Conservation (phyloP, 30 jellyfish, hydroid and myxozoan genomes). For the Sanderia malayensis region DNA sequence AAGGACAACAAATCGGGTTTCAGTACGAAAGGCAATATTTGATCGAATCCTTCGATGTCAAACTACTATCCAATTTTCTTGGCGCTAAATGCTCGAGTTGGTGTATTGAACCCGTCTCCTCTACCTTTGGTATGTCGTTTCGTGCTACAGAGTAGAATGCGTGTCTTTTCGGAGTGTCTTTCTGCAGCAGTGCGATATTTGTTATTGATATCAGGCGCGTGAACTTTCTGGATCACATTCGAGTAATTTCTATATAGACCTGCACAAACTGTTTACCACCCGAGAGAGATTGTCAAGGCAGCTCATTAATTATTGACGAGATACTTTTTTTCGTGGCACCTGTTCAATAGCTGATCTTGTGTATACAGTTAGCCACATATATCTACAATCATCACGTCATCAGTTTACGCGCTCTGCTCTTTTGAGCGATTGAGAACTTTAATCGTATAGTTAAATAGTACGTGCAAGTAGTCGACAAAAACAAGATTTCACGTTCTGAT, state of each 20-base stretch:
- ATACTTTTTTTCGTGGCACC: constrained; percentile 57
- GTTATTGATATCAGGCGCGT: too few species aligned
- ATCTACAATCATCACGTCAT: too few species aligned
- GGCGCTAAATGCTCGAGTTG: not conserved
- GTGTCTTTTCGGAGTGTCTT: not conserved
- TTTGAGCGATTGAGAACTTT: too few species aligned
- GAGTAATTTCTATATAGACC: not conserved
- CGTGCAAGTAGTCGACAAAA: too few species aligned
- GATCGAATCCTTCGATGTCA: not conserved
- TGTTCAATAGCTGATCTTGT: constrained; percentile 33
- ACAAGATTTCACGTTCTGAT: too few species aligned
- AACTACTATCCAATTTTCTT: not conserved
- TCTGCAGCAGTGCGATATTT: not conserved
- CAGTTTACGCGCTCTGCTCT: too few species aligned
- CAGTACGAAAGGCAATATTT: not conserved
- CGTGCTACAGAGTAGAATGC: not conserved
- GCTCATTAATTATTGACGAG: constrained; percentile 35
- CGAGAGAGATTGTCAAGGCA: not conserved
- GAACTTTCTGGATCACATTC: too few species aligned
- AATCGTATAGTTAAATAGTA: too few species aligned
- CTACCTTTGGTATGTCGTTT: not conserved
- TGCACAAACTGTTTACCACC: not conserved
- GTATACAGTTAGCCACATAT: too few species aligned
- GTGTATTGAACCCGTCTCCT: not conserved
- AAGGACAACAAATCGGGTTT: not conserved